Base-by-base conservation (phyloP, 2,888 invertebrate genomes). In the Ormyrus pomaceus region DNA sequence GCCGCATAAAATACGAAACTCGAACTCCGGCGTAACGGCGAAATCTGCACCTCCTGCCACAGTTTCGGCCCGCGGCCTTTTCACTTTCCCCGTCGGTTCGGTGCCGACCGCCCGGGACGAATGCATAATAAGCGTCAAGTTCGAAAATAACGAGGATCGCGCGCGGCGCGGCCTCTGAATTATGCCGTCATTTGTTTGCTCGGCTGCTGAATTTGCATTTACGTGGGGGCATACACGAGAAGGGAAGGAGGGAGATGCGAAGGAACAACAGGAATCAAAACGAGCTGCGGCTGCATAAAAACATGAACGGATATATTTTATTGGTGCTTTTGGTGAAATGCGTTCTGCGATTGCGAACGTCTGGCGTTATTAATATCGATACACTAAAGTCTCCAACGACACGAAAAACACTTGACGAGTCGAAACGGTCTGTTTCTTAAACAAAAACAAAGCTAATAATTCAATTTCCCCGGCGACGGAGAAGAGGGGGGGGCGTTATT, bases 91-190 rank as follows among this genome's bases (percentile, higher is more conserved):
- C 34, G 34, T 34, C 34, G 34, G 34, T 34, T 34, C 4, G 34
- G 34, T 34, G 34, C 6, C 50, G 7, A 11, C 11, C 6, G 11
- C 34, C 51, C n/a, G n/a, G 34, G 51, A 58, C 66, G 75, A 65
- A 66, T 75, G 75, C 58, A 75, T 77, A 77, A 77, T 77, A 77
- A 77, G 70, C 62, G 77, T 77, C 77, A 70, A 64, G 70, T 64
- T 77, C 34, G 64, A 61, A 64, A 77, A 77, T 77, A 70, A 77
- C 77, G 70, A 77, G 77, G 56, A 61, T 5, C 46, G 48, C 51
- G 34, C 34, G 34, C 34, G 34, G 34, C 34, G 34, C 34, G 34
- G 11, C 34, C n/a, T 48, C 34, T 77, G 64, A 77, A 77, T 77
- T 77, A 70, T 70, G 64, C 56, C 48, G 59, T 68, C 69, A 70